phyloP scores from a whole-genome alignment of 1,140 invertebrate genomes.

The Spodoptera litura region DNA sequence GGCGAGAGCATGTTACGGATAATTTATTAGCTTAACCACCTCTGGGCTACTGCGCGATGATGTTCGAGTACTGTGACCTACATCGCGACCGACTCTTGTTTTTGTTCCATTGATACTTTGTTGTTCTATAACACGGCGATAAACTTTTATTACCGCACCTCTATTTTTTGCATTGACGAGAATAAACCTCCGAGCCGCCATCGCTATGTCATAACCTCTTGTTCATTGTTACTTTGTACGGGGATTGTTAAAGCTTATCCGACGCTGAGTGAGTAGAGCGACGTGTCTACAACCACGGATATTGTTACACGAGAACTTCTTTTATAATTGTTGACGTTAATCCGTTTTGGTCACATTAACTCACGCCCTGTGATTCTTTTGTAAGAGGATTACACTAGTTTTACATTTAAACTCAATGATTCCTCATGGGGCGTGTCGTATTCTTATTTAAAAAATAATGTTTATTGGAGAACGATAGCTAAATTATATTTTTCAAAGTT shows the following conservation, averaged over 20 bases:
- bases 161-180: slow-evolving; percentile 52
- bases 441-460: too few species aligned
- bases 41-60: slow-evolving; percentile 51
- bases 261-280: slow-evolving; percentile 19
- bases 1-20: slow-evolving; percentile 49
- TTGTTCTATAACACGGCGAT: slow-evolving; percentile 43
- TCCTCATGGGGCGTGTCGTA: too few species aligned
- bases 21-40: slow-evolving; percentile 56
- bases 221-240: slow-evolving; percentile 57
- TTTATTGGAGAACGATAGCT: not conserved
- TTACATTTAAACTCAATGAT: not conserved
- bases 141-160: slow-evolving; percentile 49
- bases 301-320: slow-evolving; percentile 34
- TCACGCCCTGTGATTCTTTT: slow-evolving; percentile 55
- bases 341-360: slow-evolving; percentile 66
- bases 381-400: slow-evolving; percentile 20
- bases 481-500: too few species aligned
- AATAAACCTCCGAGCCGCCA: slow-evolving; percentile 44
- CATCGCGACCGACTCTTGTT: slow-evolving; percentile 50
- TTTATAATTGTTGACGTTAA: slow-evolving; percentile 65
- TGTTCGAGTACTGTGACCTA: slow-evolving; percentile 55
- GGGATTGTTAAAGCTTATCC: slow-evolving; percentile 48
- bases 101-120: slow-evolving; percentile 47
- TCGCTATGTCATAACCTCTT: slow-evolving; percentile 53
- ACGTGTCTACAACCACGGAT: slow-evolving; percentile 8